Evolutionary conservation across 53 echinoderm and acorn worm species (phyloP), one percentile per base, ranked within the genome.

Genomic region (Temnopleurus reevesii): DNA sequence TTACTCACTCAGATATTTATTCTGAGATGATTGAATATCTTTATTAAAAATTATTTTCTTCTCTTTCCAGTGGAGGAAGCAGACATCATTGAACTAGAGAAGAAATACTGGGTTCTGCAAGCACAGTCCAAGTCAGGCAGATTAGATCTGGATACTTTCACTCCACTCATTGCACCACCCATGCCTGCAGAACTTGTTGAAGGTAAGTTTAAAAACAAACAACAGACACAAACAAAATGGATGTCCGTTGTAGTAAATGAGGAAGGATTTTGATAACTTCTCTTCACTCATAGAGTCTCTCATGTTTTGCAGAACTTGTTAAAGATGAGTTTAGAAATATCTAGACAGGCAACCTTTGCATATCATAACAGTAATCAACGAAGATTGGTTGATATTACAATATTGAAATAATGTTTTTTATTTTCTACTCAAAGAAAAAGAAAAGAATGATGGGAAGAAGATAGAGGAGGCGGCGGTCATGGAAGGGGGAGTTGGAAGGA

Each of bases 11-110:
- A 25, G 2, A 0, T 4, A 24, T 58, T 58, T 24, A 9, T 27
- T 9, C 58, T 34, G 5, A 57, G 24, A 58, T 24, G 27, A 0
- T 58, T 58, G 58, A 58, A 0, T 17, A 13, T 23, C 23, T 17
- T 44, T 57, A n/a, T 28, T 83, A 12, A n/a, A n/a, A n/a, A n/a
- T n/a, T n/a, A n/a, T 57, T 58, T 12, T 83, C 8, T 34, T 81
- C 4, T 29, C 7, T 63, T 71, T 71, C 15, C 88, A 99, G 99
- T 99, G 99, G 99, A 96, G 79, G 99, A 99, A 57, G 94, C 94
- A 23, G 99, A 99, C 41, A 99, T 99, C 49, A 99, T 93, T 91
- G 99, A 99, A 80, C 90, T 99, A 46, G 99, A 99, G 91, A 99
- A 99, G 95, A 96, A 94, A 23, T 99, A 99, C 89, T 99, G 96